Base-by-base conservation (phyloP, 2,888 invertebrate species). In the Aphelenchoides bicaudatus region DNA sequence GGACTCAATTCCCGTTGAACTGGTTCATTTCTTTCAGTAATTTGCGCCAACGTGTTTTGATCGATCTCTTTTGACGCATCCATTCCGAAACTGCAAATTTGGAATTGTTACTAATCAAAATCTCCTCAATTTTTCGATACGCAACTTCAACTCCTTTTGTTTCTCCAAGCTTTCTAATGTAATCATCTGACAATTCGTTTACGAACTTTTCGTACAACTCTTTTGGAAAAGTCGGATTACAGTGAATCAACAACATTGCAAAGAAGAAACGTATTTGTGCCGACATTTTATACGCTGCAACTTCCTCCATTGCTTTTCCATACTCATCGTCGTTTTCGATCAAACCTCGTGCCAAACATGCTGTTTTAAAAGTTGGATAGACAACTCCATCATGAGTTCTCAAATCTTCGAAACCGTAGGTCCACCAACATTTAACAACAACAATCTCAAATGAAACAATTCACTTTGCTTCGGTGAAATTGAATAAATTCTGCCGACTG, bases 391-490 rank as follows among this genome's bases (percentile, higher is more conserved):
- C 4, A 1, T 29, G 28, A 8, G 8, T 55, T 56, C 25, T 55
- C 13, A 55, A 21, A n/a, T 58, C 55, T 1, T 25, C 59, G 5
- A 58, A 2, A 55, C 56, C 16, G 29, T 58, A 3, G 67, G 50
- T n/a, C 73, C 74, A 27, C 34, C 39, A 6, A 54, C 28, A 3
- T 56, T 5, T 13, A 55, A n/a, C 1, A 55, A 5, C 2, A 55
- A 31, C 1, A 55, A 4, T 56, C 55, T 56, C 2, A 55, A 21
- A 21, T 56, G 23, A 53, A 52, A 52, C 2, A 54, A 2, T 25
- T 56, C 57, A 2, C 19, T 21, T 13, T 25, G 21, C 30, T 56
- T 58, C 1, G 21, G 21, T 19, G 21, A 19, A 34, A 28, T 10
- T 3, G 16, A 28, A 6, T 55, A 55, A 13, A 55, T 56, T 2